Conservation (phyloP, 2,888 invertebrate genomes). For the Neoitamus cyanurus region DNA sequence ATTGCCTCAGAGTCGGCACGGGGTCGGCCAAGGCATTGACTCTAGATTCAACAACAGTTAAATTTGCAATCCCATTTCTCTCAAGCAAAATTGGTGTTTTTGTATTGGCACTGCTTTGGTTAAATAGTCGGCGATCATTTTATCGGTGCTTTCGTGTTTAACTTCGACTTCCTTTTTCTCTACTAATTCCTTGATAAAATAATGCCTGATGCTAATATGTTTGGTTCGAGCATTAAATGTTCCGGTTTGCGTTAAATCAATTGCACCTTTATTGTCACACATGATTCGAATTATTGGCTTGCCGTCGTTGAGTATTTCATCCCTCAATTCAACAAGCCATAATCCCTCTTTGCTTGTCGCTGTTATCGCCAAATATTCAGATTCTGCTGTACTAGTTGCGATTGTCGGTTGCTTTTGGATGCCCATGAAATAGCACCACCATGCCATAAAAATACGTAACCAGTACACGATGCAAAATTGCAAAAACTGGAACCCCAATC, state of each 20-base stretch:
- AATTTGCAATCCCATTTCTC: too few relatives aligned
- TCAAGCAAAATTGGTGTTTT: too few relatives aligned
- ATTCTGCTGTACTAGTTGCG: neutral
- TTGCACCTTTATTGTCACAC: neutral
- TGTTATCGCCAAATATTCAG: neutral
- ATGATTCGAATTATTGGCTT: neutral
- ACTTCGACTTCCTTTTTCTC: neutral
- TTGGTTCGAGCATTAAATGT: neutral
- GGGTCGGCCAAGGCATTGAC: too few relatives aligned
- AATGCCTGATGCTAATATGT: neutral
- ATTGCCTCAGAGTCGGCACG: too few relatives aligned
- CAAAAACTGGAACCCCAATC: neutral
- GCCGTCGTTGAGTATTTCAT: neutral
- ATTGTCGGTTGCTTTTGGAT: neutral
- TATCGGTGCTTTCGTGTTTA: too few relatives aligned
- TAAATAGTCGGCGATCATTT: too few relatives aligned
- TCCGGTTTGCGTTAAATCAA: neutral
- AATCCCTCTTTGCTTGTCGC: neutral
- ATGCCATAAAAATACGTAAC: neutral
- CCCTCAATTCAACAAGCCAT: slow-evolving; percentile 8
- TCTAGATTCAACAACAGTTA: too few relatives aligned
- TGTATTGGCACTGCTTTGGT: too few relatives aligned
- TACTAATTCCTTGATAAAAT: neutral
- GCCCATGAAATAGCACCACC: neutral
- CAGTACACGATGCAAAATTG: slow-evolving; percentile 20